phyloP scores from a whole-genome alignment of 2,797 vertebrate species.

The Clamator glandarius region DNA sequence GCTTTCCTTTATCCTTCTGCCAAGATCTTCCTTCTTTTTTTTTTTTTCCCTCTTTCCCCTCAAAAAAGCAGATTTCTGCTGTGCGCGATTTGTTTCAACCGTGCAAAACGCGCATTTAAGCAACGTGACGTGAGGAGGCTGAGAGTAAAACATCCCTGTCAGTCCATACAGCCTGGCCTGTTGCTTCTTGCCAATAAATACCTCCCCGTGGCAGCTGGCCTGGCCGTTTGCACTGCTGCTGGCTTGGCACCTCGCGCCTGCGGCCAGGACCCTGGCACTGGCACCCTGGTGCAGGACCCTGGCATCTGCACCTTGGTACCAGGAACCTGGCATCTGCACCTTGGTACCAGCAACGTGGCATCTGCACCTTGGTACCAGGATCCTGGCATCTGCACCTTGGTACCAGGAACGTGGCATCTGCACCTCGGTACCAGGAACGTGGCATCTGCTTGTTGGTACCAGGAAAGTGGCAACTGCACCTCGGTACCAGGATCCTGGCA shows the following conservation, averaged over 20 bases:
- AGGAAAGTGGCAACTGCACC: background rate
- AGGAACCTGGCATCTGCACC: no score
- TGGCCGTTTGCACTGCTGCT: background rate
- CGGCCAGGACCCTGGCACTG: background rate
- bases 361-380: background rate
- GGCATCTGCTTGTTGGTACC: background rate
- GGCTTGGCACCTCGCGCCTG: fast-evolving
- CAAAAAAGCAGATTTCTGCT: background rate
- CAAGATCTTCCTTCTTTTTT: background rate
- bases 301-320: no score
- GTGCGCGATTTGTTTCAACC: background rate
- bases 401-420: no score
- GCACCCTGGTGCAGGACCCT: background rate
- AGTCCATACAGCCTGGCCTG: background rate
- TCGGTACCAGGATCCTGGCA: background rate
- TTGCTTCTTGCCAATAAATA: background rate
- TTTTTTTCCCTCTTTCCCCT: background rate
- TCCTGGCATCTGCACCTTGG: no score
- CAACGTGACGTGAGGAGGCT: background rate
- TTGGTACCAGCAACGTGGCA: background rate
- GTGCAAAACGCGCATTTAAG: background rate
- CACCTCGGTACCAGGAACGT: no score
- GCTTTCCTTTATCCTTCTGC: slow-evolving; percentile 43
- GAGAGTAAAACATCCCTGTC: background rate
- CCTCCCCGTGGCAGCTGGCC: background rate